Percentiles rank a stretch among this genome's conserved stretches.
phyloP scores from a whole-genome alignment of 2,797 vertebrate species.

The Aldrovandia affinis region DNA sequence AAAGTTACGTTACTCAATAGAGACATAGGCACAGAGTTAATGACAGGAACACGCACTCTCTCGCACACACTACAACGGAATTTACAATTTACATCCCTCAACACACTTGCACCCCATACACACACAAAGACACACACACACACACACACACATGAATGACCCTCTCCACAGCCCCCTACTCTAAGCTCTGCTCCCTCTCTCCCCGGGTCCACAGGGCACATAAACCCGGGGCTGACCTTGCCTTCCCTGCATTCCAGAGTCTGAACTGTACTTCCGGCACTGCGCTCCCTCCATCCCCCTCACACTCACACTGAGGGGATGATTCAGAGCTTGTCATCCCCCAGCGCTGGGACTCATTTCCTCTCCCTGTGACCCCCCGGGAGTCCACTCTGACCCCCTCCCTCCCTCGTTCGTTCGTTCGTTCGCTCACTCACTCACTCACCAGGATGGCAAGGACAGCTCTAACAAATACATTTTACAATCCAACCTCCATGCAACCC shows the following conservation, averaged over 20 bases:
- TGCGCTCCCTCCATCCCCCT: background rate
- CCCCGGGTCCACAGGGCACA: background rate
- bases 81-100: no score
- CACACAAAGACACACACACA: background rate
- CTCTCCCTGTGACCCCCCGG: slow-evolving; percentile 3
- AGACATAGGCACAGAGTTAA: no score
- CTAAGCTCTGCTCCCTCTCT: slow-evolving; percentile 34
- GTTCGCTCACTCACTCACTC: background rate
- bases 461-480: background rate
- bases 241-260: slow-evolving; percentile 1
- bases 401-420: background rate
- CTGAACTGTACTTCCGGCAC: slow-evolving; percentile 6
- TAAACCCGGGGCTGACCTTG: slow-evolving; percentile 3
- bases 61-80: no score
- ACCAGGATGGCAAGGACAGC: background rate
- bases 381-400: slow-evolving; percentile 13
- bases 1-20: no score
- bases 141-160: background rate
- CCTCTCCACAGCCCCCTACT: no score
- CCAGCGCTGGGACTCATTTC: slow-evolving; percentile 29
- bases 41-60: no score
- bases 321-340: slow-evolving; percentile 32
- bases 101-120: no score
- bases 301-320: slow-evolving; percentile 10
- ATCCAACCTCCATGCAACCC: background rate